Evolutionary conservation across 2,888 invertebrate species (phyloP), one percentile per base, ranked within the genome.

Genomic region (Dermolepida albohirtum): DNA sequence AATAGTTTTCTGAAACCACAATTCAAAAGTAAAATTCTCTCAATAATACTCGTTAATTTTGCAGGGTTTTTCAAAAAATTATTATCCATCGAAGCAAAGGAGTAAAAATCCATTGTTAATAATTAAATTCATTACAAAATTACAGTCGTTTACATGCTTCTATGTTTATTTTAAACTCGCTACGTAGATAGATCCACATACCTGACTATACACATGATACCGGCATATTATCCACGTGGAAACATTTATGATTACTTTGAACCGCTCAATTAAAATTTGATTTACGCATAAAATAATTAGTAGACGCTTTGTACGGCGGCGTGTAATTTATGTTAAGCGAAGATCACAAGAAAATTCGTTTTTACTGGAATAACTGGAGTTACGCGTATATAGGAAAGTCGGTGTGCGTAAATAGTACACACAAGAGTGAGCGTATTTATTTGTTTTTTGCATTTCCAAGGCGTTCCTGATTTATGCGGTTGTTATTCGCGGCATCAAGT

Each of bases 261-360:
- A 74, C 76, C 75, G 73, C 76, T 78, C 77, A 78, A 78, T 78
- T 78, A 78, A 77, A 77, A 70, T 71, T 69, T 80, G 79, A 81
- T 76, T 78, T 81, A 81, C 78, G 80, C 73, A 72, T 71, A 74
- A 74, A 78, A 79, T 79, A 78, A 80, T 80, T 78, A 79, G 78
- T 78, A 75, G 71, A 72, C 72, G 75, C 76, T 77, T 76, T 76
- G 80, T 78, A 75, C 55, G 71, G 74, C 71, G 69, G 64, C 68
- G 71, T 59, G 71, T 78, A 77, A 80, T 80, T 81, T 80, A 80
- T 78, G 78, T 74, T 72, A 72, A 67, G 71, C 52, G 68, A 73
- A 80, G 79, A 81, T 81, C 80, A 81, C 75, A 79, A 40, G 77
- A 76, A 75, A 76, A 74, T 76, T 75, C 72, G 72, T 74, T 77